Base-by-base conservation (phyloP, 2,113 vertebrate species). In the Pelmatolapia mariae region DNA sequence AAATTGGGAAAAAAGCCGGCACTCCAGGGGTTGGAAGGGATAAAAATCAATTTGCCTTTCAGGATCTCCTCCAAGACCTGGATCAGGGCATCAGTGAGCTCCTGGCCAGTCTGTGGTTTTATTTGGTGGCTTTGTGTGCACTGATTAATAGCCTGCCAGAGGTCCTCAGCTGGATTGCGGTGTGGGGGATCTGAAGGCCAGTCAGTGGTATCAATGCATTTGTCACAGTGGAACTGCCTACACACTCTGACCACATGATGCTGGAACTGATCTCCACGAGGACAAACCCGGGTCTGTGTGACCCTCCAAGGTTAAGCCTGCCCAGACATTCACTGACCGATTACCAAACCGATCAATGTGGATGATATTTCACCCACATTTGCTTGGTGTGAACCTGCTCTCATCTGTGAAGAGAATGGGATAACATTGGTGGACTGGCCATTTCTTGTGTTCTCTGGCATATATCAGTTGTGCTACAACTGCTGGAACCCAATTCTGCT, bases 251-350 rank as follows among this genome's bases (percentile, higher is more conserved):
- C 38, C 38, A 26, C 66, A 26, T 26, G 0, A 45, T 24, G 22
- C n/a, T 43, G 66, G n/a, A 16, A 7, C 12, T 26, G 5, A 45
- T 0, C 40, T 43, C 3, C 1, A 26, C 1, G 4, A 73, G 22
- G 38, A 45, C 13, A 43, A 73, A 73, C 68, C 68, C 6, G 10
- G 13, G 13, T 45, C 66, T 73, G 38, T 45, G 38, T 26, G 38
- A 73, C 13, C n/a, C 66, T 45, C 38, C 0, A 0, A 24, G 38
- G n/a, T 7, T 45, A 71, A 3, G 12, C 0, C 22, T 71, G 16
- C 13, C 66, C 66, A 26, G 12, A 26, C 12, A 40, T 16, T 10
- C 38, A 24, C 36, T 71, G 12, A 43, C 8, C 0, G 1, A 71
- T 10, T 71, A 43, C 66, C 66, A 71, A 71, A 71, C 36, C 3